A percentile compares a stretch with the other conserved stretches of the same genome.
Evolutionary conservation across 2,797 vertebrate species (phyloP).

Genomic region (Caiman crocodilus): DNA sequence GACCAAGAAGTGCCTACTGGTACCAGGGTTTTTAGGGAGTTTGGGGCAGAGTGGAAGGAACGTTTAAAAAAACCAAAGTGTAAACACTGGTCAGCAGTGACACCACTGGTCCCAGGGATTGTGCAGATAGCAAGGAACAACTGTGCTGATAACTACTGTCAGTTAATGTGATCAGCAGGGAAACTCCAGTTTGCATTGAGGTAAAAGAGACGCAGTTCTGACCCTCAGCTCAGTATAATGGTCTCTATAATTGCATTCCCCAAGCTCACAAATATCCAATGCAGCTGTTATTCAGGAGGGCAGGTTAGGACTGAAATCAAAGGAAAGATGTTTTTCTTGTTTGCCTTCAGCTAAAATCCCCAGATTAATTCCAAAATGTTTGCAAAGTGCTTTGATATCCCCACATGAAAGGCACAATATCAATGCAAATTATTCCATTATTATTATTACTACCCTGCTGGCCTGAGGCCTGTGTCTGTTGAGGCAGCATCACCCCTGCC

Average conservation of each 20-base stretch:
- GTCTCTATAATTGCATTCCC: neutral
- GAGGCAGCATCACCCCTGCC: fast-evolving
- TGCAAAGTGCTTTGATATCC: neutral
- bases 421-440: neutral
- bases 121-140: too few relatives aligned
- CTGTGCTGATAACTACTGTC: too few relatives aligned
- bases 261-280: neutral
- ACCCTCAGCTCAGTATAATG: too few relatives aligned
- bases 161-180: too few relatives aligned
- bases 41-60: too few relatives aligned
- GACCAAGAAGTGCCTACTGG: too few relatives aligned
- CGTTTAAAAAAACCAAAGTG: too few relatives aligned
- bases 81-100: too few relatives aligned
- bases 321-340: neutral
- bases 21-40: too few relatives aligned
- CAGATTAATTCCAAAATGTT: neutral
- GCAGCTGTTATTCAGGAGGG: neutral
- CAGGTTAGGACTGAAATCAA: neutral
- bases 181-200: too few relatives aligned
- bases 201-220: too few relatives aligned
- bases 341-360: neutral
- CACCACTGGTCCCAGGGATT: too few relatives aligned
- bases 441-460: fast-evolving
- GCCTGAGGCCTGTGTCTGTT: fast-evolving
- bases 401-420: neutral